Evolutionary conservation across 2,888 invertebrate species (phyloP), one percentile per base, ranked within the genome.

Genomic region (Macrophya annulata): DNA sequence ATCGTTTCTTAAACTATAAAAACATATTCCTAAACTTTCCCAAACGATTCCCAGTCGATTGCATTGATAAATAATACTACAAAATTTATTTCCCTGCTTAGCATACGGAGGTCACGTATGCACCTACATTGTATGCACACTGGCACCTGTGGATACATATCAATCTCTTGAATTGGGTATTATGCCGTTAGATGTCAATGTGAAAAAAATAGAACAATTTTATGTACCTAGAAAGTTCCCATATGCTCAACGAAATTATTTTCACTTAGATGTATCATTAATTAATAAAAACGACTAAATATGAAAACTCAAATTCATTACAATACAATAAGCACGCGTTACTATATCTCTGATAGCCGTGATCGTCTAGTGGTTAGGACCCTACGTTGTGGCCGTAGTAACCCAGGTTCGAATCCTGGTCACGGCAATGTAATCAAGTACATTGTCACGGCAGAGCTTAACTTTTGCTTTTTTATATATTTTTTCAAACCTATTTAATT

Each of bases 381-480:
- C 95, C 95, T 95, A 95, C 96, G 96, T 96, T 96, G 96, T 96
- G 96, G 96, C 96, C 96, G 96, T 95, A 95, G 95, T 95, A 96
- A 96, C 96, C 96, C 96, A 96, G 96, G 96, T 96, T 96, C 96
- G 96, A 96, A 95, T 96, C 96, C 95, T 95, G 95, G 95, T 95
- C 95, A 95, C 95, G 95, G 95, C 95, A 96, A 85, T 85, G 85
- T 72, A 55, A n/a, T 9, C 17, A 3, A 15, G 6, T 77, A 51
- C 77, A 77, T 77, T 77, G 77, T 77, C 77, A 76, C 77, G 77
- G 51, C 25, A 55, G 51, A 77, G 77, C 17, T 17, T 0, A 17
- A 51, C 1, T 37, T 77, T 77, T n/a, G n/a, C n/a, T 77, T 51
- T 25, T 12, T 45, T 9, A 62, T 62, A n/a, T 37, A 15, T 71